Evolutionary conservation across 2,113 vertebrate genomes (phyloP), one percentile per base, ranked within the genome.

Genomic region (Herpetotheres cachinnans): DNA sequence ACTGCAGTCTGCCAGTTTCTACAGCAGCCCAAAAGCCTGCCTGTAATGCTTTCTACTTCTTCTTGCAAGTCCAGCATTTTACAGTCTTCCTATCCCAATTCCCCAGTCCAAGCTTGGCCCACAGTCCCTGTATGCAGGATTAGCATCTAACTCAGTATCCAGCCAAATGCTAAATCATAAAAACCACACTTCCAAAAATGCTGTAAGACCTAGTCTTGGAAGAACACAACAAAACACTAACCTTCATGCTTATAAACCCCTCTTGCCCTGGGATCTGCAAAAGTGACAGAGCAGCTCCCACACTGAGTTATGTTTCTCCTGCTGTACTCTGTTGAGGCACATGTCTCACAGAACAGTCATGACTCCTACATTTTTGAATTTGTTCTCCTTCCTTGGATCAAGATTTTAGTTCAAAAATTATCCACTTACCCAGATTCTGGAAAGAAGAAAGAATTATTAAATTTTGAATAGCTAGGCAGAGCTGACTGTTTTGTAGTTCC

Each of bases 261-360:
- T 47, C 19, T 18, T 63, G 15, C 26, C n/a, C 26, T 47, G 27
- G 47, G 38, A 63, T 56, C 26, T 3, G 1, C 59, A 63, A 40
- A 93, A 77, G 21, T 73, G 49, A 58, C 27, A 46, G 63, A 58
- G 27, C 5, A 73, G 13, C 32, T 89, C 18, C 70, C 2, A 1
- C 12, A n/a, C 5, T 6, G 24, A 63, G 32, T 8, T 80, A 26
- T 56, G 72, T 47, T 73, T 66, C 30, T 89, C n/a, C 44, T 56
- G 8, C 8, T 4, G 0, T 62, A 27, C 11, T 38, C 34, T 56
- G 2, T 11, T 50, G 14, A 72, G 16, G 18, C 11, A 61, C 0
- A 0, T 6, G 2, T 49, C 63, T 54, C 18, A 70, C 27, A 10
- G 18, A 66, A 29, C 9, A 49, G 18, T 46, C 1, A 1, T 36